Evolutionary conservation across 1,140 invertebrate genomes (phyloP), one percentile per base, ranked within the genome.

Genomic region (Lasaia peninsularis): DNA sequence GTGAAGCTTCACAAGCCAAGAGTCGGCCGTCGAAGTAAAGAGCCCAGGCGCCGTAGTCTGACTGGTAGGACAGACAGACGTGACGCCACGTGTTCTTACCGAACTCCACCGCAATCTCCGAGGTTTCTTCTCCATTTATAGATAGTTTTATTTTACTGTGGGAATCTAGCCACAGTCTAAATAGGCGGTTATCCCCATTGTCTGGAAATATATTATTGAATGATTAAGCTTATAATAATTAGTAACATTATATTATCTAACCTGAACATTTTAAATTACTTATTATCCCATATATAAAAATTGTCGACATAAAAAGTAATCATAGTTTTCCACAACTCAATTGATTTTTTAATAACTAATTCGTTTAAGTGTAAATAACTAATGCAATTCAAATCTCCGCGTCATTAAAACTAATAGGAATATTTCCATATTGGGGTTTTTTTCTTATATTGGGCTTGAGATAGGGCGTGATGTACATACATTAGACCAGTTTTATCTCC

Each of bases 61-160:
- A 90, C 52, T 92, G 91, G 90, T 93, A 94, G 44, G 92, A 92
- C 52, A 92, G 78, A 62, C 93, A 94, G n/a, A 93, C 67, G 68
- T 94, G 93, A 52, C 92, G 90, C 93, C 93, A 94, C 1, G 85
- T 78, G 65, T 92, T 84, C 62, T 90, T 90, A 16, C 67, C 58
- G 11, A 93, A 71, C 31, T 87, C 74, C 7, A 90, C 73, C 0
- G 84, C 69, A 16, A 89, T 68, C 32, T 68, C 79, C 40, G 92
- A 89, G 16, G 92, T 71, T 10, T 82, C 69, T 33, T 78, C 75
- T 21, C 90, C 91, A 31, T 89, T 76, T n/a, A 93, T 89, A 51
- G 92, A 90, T 49, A 93, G 71, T 59, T 91, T 91, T 21, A 93
- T 73, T 31, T 73, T 76, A 0, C 92, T 92, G n/a, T 73, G 76